Evolutionary conservation across 2,888 invertebrate genomes (phyloP).

Genomic region (Tolmerus cingulatus): DNA sequence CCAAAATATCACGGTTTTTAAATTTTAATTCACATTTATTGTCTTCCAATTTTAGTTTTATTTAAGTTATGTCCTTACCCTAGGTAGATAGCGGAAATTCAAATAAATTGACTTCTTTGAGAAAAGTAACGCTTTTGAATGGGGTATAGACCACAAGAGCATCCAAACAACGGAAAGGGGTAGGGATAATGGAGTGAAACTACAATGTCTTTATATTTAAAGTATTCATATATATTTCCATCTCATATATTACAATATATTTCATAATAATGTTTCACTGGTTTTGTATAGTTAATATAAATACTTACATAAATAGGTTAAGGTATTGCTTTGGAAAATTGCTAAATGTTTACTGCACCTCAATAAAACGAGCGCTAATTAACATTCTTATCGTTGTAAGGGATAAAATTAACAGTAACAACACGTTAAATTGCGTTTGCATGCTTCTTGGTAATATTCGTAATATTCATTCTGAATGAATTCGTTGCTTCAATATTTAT

Average conservation of each 20-base stretch:
- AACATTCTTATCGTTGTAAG: conserved; percentile 37
- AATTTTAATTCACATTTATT: too few relatives aligned
- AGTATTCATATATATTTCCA: conserved; percentile 38
- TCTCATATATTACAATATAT: conserved; percentile 41
- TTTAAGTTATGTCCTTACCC: background rate
- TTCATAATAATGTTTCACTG: conserved; percentile 39
- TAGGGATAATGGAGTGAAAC: background rate
- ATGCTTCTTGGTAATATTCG: conserved; percentile 21
- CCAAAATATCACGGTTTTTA: too few relatives aligned
- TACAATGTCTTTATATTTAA: conserved; percentile 18
- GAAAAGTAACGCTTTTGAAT: too few relatives aligned
- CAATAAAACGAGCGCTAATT: conserved; percentile 46
- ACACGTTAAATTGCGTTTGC: conserved; percentile 32
- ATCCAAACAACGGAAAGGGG: background rate
- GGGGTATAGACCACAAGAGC: background rate
- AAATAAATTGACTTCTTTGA: too few relatives aligned
- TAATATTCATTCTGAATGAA: conserved; percentile 26
- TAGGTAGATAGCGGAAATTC: background rate
- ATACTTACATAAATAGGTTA: conserved; percentile 41
- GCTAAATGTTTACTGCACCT: conserved; percentile 48
- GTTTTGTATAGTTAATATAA: conserved; percentile 36
- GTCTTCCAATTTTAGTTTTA: too few relatives aligned
- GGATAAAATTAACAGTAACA: conserved; percentile 38
- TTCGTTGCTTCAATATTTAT: conserved; percentile 42
- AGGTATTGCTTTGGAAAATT: conserved; percentile 49